These are phyloP conservation scores for Pipa parva DNA, from an alignment of 2,113 vertebrate genomes.

Conservation along the genomic window DNA sequence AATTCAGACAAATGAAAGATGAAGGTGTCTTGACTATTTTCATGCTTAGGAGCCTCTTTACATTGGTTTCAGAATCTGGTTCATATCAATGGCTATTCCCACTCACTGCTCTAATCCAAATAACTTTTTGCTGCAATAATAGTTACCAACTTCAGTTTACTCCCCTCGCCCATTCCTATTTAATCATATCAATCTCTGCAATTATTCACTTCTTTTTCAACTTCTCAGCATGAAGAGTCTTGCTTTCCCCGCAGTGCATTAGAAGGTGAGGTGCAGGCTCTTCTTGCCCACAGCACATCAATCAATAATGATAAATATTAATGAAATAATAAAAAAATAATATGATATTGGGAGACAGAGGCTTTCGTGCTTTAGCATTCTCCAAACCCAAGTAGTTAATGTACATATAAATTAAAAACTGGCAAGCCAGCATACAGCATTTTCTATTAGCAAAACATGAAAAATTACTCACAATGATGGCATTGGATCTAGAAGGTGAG, in stretches of 20 bases:
- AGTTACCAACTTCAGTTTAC: no score
- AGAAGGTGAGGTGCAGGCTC: background rate
- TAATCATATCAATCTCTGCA: background rate
- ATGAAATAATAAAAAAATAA: constrained; percentile 35
- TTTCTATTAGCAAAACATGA: constrained; percentile 8
- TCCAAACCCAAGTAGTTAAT: background rate
- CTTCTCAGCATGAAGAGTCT: background rate
- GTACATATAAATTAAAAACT: constrained; percentile 1
- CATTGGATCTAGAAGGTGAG: background rate
- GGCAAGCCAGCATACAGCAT: background rate
- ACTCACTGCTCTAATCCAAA: no score
- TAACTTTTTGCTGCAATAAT: no score
- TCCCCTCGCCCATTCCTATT: background rate
- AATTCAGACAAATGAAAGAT: no score
- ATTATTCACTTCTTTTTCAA: background rate
- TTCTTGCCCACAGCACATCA: constrained; percentile 15
- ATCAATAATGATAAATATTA: constrained; percentile 29
- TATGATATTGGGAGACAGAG: constrained; percentile 7
- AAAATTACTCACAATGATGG: constrained; percentile 5
- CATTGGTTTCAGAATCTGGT: no score
- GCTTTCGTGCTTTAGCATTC: constrained; percentile 15
- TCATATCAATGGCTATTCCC: no score
- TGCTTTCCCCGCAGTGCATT: background rate
- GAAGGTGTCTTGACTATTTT: no score
- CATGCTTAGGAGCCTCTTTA: no score